A percentile compares a stretch with the other conserved stretches of the same genome.
phyloP scores from a whole-genome alignment of 2,797 vertebrate genomes.

The Erpetoichthys calabaricus region DNA sequence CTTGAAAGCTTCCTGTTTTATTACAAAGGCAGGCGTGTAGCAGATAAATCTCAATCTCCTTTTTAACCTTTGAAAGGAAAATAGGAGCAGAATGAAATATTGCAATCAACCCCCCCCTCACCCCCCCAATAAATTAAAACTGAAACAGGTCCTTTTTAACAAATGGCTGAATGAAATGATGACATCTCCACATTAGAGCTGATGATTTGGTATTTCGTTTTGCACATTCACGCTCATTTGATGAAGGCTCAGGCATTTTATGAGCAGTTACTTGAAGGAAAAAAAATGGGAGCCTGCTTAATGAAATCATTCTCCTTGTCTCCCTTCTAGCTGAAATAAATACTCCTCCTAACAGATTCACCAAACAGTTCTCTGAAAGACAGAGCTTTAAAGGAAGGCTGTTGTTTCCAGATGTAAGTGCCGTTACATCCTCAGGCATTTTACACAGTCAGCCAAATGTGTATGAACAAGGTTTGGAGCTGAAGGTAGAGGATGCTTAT shows the following conservation, averaged over 20 bases:
- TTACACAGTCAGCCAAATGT: not conserved
- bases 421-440: constrained; percentile 8
- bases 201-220: constrained; percentile 52
- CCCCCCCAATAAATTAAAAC: constrained; percentile 55
- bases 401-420: constrained; percentile 14
- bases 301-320: constrained; percentile 36
- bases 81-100: constrained; percentile 56
- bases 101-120: constrained; percentile 33
- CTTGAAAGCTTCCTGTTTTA: constrained; percentile 39
- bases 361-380: constrained; percentile 4
- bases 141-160: constrained; percentile 49
- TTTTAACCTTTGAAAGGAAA: constrained; percentile 57
- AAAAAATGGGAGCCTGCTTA: constrained; percentile 36
- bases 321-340: constrained; percentile 27
- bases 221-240: constrained; percentile 40
- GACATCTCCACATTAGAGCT: constrained; percentile 50
- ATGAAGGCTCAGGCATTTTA: constrained; percentile 36
- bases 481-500: too few relatives aligned
- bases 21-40: constrained; percentile 35
- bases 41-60: constrained; percentile 48
- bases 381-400: constrained; percentile 15
- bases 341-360: constrained; percentile 15
- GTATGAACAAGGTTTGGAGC: not conserved
- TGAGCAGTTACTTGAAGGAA: constrained; percentile 40
- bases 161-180: constrained; percentile 53